Conservation (phyloP, 2,888 invertebrate genomes). For the Amorpha juglandis region DNA sequence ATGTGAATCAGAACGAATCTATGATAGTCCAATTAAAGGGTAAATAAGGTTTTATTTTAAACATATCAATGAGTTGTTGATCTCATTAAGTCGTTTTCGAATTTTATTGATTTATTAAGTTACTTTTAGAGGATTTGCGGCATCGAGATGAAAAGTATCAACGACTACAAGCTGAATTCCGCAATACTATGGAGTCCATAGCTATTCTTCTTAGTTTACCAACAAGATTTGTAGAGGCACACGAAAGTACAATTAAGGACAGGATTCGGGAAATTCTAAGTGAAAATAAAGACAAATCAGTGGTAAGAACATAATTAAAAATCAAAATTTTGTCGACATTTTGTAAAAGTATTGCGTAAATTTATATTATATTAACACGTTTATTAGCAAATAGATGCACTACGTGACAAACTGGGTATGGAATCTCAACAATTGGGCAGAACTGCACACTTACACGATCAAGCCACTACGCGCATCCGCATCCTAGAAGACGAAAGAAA, state of each 20-base stretch:
- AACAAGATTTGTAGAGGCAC: constrained; percentile 89
- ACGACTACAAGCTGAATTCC: constrained; percentile 87
- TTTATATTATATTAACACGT: constrained; percentile 25
- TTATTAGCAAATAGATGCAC: constrained; percentile 88
- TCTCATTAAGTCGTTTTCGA: neutral
- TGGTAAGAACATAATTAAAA: constrained; percentile 81
- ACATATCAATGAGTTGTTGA: neutral
- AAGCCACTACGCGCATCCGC: constrained; percentile 86
- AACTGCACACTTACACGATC: constrained; percentile 87
- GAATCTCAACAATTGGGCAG: constrained; percentile 89
- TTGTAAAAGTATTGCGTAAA: neutral
- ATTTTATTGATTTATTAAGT: neutral
- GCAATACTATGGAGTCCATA: constrained; percentile 88
- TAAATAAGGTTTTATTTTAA: constrained; percentile 46
- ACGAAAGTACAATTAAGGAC: constrained; percentile 91
- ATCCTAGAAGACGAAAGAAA: constrained; percentile 90
- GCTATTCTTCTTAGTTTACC: constrained; percentile 89
- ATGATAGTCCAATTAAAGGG: constrained; percentile 88
- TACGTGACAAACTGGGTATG: constrained; percentile 89
- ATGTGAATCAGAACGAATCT: constrained; percentile 88
- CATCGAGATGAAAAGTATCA: constrained; percentile 88
- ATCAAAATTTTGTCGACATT: too few species aligned
- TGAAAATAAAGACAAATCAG: constrained; percentile 90
- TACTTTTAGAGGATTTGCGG: constrained; percentile 86
- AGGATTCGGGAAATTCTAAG: constrained; percentile 89